Evolutionary conservation across 2,888 invertebrate species (phyloP).

Genomic region (Erebia palarica): DNA sequence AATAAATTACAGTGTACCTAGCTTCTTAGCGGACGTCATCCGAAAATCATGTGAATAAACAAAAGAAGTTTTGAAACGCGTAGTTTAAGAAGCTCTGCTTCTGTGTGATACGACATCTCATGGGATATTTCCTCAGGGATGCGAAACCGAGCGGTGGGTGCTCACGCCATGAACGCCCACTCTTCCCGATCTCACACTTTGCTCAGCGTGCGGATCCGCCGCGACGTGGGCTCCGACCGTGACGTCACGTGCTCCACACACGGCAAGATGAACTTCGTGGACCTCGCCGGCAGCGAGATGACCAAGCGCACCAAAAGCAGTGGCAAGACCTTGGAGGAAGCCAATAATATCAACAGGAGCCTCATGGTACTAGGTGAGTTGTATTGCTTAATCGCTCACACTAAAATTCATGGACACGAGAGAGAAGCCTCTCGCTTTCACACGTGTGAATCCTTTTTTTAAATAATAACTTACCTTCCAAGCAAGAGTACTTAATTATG

Average conservation of each 20-base stretch:
- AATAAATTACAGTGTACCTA: no score
- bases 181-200: slow-evolving; percentile 96
- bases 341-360: slow-evolving; percentile 98
- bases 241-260: slow-evolving; percentile 94
- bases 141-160: slow-evolving; percentile 93
- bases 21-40: no score
- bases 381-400: not conserved
- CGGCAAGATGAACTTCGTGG: slow-evolving; percentile 97
- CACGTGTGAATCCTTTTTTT: no score
- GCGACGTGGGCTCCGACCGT: slow-evolving; percentile 90
- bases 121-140: slow-evolving; percentile 83
- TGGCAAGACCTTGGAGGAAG: slow-evolving; percentile 94
- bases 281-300: slow-evolving; percentile 98
- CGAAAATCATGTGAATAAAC: no score
- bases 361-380: slow-evolving; percentile 93
- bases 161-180: slow-evolving; percentile 96
- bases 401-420: no score
- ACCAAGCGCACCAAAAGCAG: slow-evolving; percentile 95
- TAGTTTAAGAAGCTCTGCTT: no score
- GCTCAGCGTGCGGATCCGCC: slow-evolving; percentile 94
- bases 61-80: no score
- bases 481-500: no score
- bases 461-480: no score
- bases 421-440: no score
- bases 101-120: not conserved